Conservation (phyloP, 2,797 vertebrate species). For the Arremon brunneinucha region DNA sequence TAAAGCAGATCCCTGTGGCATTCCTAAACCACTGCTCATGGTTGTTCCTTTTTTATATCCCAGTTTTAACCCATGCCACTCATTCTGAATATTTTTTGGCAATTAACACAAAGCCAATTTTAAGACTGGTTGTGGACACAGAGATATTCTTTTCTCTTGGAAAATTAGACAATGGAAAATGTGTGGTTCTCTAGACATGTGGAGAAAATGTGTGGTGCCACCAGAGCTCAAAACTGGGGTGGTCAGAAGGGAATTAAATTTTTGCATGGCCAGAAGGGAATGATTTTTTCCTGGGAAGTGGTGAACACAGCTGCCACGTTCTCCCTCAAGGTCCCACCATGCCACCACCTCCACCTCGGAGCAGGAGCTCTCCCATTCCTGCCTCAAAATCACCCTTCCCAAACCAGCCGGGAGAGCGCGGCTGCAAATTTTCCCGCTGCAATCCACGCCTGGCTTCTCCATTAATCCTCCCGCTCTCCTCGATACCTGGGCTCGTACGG, state of each 20-base stretch:
- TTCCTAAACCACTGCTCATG: neutral
- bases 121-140: neutral
- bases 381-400: neutral
- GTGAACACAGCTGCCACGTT: fast-evolving
- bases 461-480: constrained; percentile 34
- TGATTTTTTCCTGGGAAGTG: neutral
- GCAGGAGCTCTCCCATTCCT: neutral
- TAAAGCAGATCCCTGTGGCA: neutral
- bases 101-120: neutral
- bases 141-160: neutral
- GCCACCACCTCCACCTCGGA: neutral
- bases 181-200: neutral
- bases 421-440: neutral
- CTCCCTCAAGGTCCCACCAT: neutral
- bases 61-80: neutral
- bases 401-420: neutral
- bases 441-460: neutral
- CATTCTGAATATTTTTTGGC: neutral
- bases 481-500: constrained; percentile 28
- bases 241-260: neutral
- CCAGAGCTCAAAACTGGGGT: neutral
- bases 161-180: neutral
- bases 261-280: neutral
- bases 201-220: neutral
- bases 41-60: neutral